A percentile compares a stretch with the other conserved stretches of the same genome.
These are phyloP conservation scores for Bombus affinis DNA, from an alignment of 1,140 invertebrate genomes.

Conservation along the genomic window DNA sequence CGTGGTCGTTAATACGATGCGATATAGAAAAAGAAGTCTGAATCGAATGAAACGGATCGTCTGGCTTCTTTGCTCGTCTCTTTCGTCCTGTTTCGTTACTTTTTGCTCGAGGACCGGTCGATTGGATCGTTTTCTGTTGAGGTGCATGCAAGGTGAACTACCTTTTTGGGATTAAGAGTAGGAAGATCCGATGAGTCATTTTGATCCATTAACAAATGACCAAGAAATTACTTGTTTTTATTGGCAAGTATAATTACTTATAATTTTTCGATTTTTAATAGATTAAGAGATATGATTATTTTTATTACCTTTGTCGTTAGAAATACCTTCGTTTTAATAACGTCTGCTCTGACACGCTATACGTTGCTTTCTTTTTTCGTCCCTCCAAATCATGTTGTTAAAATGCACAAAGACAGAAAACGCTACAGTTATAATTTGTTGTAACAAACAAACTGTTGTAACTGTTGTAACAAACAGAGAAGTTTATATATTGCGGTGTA, in stretches of 20 bases:
- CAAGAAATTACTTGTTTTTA: neutral
- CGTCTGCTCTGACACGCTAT: neutral
- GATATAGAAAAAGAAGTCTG: neutral
- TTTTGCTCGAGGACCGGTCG: neutral
- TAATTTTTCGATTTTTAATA: too few species aligned
- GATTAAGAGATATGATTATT: too few species aligned
- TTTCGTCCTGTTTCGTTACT: slow-evolving; percentile 12
- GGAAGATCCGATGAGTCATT: neutral
- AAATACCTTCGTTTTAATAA: too few species aligned
- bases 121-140: neutral
- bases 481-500: neutral
- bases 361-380: neutral
- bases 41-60: slow-evolving; percentile 17
- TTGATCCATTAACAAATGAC: neutral
- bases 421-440: neutral
- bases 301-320: too few species aligned
- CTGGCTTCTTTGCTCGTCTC: neutral
- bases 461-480: too few species aligned
- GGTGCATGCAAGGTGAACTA: neutral
- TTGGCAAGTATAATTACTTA: neutral
- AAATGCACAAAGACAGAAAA: too few species aligned
- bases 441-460: too few species aligned
- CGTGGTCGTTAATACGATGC: slow-evolving; percentile 31
- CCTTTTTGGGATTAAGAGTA: neutral
- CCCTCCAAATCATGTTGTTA: too few species aligned